phyloP scores from a whole-genome alignment of 2,797 vertebrate species.

The Coilia nasus region DNA sequence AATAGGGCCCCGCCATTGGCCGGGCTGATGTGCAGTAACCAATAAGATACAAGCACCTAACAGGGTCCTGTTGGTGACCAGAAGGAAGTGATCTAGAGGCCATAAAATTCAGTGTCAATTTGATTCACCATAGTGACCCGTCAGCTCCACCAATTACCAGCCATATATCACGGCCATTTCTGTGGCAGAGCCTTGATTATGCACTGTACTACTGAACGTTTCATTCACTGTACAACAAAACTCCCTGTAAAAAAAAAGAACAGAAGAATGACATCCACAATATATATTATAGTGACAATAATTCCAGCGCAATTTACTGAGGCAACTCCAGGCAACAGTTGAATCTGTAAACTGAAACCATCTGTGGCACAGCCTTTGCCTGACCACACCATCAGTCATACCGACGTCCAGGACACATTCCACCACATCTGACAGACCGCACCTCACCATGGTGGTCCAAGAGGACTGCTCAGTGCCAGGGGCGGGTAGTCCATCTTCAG shows the following conservation, averaged over 20 bases:
- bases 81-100: conserved; percentile 24
- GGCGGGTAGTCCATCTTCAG: too few relatives aligned
- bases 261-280: background rate
- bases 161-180: conserved; percentile 49
- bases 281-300: background rate
- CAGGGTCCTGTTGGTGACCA: conserved; percentile 54
- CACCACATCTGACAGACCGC: too few relatives aligned
- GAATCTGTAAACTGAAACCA: background rate
- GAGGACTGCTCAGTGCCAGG: too few relatives aligned
- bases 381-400: too few relatives aligned
- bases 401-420: too few relatives aligned
- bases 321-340: background rate
- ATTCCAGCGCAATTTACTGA: too few relatives aligned
- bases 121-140: conserved; percentile 37
- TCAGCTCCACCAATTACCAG: conserved; percentile 55
- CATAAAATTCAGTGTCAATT: conserved; percentile 24
- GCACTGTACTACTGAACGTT: background rate
- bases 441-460: too few relatives aligned
- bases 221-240: background rate
- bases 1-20: conserved; percentile 52
- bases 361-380: too few relatives aligned
- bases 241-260: background rate
- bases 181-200: conserved; percentile 37
- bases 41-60: conserved; percentile 27
- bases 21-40: conserved; percentile 50